phyloP scores from a whole-genome alignment of 1,140 invertebrate genomes.

The Antheraea mylitta region DNA sequence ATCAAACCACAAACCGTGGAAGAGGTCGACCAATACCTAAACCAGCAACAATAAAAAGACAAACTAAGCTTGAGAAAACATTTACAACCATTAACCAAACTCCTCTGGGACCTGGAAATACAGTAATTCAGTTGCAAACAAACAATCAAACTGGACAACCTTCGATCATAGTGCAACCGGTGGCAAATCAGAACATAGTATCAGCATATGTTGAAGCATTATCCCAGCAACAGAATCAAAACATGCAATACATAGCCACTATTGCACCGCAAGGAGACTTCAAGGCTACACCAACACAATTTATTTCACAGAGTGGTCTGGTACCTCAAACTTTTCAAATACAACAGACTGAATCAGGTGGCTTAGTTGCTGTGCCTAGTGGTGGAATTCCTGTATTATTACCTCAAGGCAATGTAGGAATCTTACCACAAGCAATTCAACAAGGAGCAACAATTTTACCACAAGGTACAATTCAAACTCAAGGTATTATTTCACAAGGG shows the following conservation, averaged over 20 bases:
- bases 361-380: constrained; percentile 80
- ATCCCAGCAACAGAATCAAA: constrained; percentile 83
- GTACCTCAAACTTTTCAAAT: constrained; percentile 82
- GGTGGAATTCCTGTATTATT: constrained; percentile 81
- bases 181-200: constrained; percentile 82
- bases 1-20: constrained; percentile 60
- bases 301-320: constrained; percentile 80
- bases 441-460: constrained; percentile 71
- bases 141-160: constrained; percentile 77
- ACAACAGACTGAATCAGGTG: constrained; percentile 81
- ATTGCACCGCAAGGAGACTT: constrained; percentile 80
- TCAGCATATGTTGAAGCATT: constrained; percentile 85
- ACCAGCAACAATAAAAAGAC: constrained; percentile 70
- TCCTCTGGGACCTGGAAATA: constrained; percentile 62
- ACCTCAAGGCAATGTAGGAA: constrained; percentile 74
- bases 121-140: constrained; percentile 74
- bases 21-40: constrained; percentile 71
- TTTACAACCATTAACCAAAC: constrained; percentile 69
- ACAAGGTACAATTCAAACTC: constrained; percentile 74
- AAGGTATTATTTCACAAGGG: constrained; percentile 77
- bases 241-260: constrained; percentile 85
- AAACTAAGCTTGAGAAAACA: constrained; percentile 73
- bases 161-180: constrained; percentile 84
- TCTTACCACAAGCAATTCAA: constrained; percentile 72
- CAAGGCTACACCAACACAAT: constrained; percentile 79